Conservation (phyloP, 2,888 invertebrate genomes). For the Microdon myrmicae region DNA sequence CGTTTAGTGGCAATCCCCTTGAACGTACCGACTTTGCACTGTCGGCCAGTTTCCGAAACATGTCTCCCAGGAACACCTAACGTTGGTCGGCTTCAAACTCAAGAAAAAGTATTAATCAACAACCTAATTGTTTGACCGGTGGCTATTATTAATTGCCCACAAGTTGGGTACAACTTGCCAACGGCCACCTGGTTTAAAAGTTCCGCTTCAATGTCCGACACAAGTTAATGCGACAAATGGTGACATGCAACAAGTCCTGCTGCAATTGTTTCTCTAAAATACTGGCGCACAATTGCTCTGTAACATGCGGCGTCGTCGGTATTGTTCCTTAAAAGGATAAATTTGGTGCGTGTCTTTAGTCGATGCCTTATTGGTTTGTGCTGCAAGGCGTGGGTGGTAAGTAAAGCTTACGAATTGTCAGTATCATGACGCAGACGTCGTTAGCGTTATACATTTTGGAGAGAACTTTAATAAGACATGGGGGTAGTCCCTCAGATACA, state of each 20-base stretch:
- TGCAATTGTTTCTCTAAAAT: slow-evolving; percentile 8
- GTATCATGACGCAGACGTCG: no score
- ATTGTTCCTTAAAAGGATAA: slow-evolving; percentile 47
- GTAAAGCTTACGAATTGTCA: no score
- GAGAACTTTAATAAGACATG: no score
- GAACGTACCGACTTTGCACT: slow-evolving; percentile 33
- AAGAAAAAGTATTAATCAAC: slow-evolving; percentile 49
- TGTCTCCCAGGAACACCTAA: slow-evolving; percentile 8
- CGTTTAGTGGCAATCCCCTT: slow-evolving; percentile 23
- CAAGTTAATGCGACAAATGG: slow-evolving; percentile 49
- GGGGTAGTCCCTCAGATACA: no score
- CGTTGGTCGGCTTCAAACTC: slow-evolving; percentile 28
- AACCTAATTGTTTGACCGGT: slow-evolving; percentile 53
- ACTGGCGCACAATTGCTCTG: slow-evolving; percentile 12
- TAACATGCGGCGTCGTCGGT: slow-evolving; percentile 3
- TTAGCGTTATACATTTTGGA: no score
- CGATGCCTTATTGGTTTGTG: no score
- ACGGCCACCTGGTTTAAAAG: slow-evolving; percentile 47
- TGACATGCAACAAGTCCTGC: slow-evolving; percentile 23
- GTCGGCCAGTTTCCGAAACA: slow-evolving; percentile 4
- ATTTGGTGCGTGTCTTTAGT: slow-evolving; percentile 24
- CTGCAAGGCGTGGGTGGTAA: no score
- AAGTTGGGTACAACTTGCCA: slow-evolving; percentile 48
- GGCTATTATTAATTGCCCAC: slow-evolving; percentile 50
- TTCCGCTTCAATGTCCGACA: slow-evolving; percentile 38